Base-by-base conservation (phyloP, 2,888 invertebrate genomes). In the Sinelater perroti region DNA sequence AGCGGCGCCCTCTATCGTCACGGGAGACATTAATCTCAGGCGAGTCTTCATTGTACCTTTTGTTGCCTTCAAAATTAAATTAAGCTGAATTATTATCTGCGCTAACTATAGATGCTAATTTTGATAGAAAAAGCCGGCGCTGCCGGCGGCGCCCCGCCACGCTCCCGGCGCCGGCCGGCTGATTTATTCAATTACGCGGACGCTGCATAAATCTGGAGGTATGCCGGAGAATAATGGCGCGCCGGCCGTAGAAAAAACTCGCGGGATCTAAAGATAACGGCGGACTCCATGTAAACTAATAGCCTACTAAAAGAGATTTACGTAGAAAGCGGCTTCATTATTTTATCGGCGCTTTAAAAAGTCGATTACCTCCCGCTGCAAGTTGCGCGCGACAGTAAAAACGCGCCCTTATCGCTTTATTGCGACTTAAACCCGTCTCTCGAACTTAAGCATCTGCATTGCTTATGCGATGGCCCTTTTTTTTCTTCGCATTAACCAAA, bases 61-160 rank as follows among this genome's bases (percentile, higher is more conserved):
- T 63, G 65, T 62, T 63, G 58, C 55, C 55, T 56, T 56, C 57
- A 46, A 63, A 63, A 63, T 63, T 65, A 63, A 65, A 65, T 63
- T 65, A 63, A 63, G 56, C 56, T 61, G 56, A 65, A 54, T 62
- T 61, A 53, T 54, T 44, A 54, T 61, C 54, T 51, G 17, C 14
- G 20, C 40, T 52, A 58, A 49, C 28, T 47, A 45, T 40, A 56
- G 42, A 56, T 35, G 49, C 40, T 56, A 56, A 56, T 51, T 50
- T 14, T 38, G 45, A 42, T 45, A 56, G 18, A 26, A 47, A 40
- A 50, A 31, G n/a, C 24, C 24, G 13, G 36, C n/a, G n/a, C n/a
- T n/a, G n/a, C n/a, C n/a, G n/a, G n/a, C n/a, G n/a, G n/a, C n/a
- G n/a, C n/a, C n/a, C n/a, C n/a, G n/a, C n/a, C n/a, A n/a, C n/a